Percentiles rank a stretch among this genome's conserved stretches.
Conservation (phyloP, 2,888 invertebrate species). For the Troides oblongomaculatus region DNA sequence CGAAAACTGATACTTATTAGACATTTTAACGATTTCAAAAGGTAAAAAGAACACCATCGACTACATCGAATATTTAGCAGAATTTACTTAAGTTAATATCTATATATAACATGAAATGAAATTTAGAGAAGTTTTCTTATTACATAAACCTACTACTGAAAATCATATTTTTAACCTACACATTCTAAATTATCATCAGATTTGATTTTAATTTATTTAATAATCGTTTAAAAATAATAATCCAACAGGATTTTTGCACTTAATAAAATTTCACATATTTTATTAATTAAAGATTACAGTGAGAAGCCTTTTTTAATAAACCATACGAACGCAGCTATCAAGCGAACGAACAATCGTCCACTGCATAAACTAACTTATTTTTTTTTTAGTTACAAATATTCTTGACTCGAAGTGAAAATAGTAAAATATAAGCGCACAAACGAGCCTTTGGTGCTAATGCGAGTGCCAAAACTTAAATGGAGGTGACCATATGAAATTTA, state of each 20-base stretch:
- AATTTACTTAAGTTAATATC: slow-evolving; percentile 18
- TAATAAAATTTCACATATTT: slow-evolving; percentile 19
- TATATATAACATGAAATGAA: background rate
- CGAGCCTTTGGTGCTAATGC: slow-evolving; percentile 18
- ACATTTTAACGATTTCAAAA: slow-evolving; percentile 6
- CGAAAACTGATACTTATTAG: background rate
- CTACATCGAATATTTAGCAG: slow-evolving; percentile 27
- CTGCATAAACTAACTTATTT: slow-evolving; percentile 22
- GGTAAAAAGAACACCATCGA: slow-evolving; percentile 1
- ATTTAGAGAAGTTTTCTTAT: slow-evolving; percentile 3
- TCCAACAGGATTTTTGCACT: slow-evolving; percentile 17
- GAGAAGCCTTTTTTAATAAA: slow-evolving; percentile 13
- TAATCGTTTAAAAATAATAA: slow-evolving; percentile 5
- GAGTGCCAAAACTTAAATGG: slow-evolving; percentile 21
- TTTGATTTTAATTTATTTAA: background rate
- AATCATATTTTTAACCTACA: background rate
- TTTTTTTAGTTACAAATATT: slow-evolving; percentile 30
- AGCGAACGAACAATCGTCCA: slow-evolving; percentile 21
- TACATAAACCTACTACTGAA: background rate
- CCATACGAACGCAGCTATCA: slow-evolving; percentile 22
- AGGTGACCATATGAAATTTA: background rate
- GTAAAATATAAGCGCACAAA: slow-evolving; percentile 42
- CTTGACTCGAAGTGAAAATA: slow-evolving; percentile 38
- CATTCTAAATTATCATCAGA: background rate
- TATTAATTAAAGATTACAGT: background rate